A percentile compares a stretch with the other conserved stretches of the same genome.
Evolutionary conservation across 2,888 invertebrate genomes (phyloP).

Genomic region (Cosmia trapezina): DNA sequence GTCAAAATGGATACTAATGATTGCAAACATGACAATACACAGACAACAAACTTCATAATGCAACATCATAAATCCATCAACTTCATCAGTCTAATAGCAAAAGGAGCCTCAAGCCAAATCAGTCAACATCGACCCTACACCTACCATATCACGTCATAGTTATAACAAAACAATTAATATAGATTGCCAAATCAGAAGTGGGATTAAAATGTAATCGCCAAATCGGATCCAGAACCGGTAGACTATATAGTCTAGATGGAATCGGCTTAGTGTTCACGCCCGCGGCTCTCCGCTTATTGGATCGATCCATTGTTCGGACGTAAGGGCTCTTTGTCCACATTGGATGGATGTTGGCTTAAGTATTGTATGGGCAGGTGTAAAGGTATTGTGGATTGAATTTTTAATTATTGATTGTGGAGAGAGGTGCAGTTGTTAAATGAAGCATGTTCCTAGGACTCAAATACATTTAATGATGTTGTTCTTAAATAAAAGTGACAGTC

Average conservation of each 20-base stretch:
- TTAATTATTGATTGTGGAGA: conserved; percentile 19
- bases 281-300: conserved; percentile 72
- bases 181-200: conserved; percentile 59
- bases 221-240: conserved; percentile 67
- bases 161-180: conserved; percentile 59
- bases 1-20: neutral
- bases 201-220: conserved; percentile 69
- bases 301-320: conserved; percentile 71
- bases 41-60: neutral
- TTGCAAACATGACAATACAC: neutral
- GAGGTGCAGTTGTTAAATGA: neutral
- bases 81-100: conserved; percentile 18
- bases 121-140: neutral
- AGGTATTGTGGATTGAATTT: conserved; percentile 12
- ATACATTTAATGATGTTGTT: too few relatives aligned
- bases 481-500: too few relatives aligned
- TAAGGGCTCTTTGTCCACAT: conserved; percentile 55
- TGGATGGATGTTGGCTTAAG: conserved; percentile 47
- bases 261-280: conserved; percentile 77
- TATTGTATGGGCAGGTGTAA: conserved; percentile 42
- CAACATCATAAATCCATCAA: conserved; percentile 2
- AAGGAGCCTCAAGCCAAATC: conserved; percentile 27
- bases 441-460: neutral
- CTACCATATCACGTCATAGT: conserved; percentile 11
- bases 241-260: conserved; percentile 62